phyloP scores from a whole-genome alignment of 2,113 vertebrate genomes.

The Pao palembangensis region DNA sequence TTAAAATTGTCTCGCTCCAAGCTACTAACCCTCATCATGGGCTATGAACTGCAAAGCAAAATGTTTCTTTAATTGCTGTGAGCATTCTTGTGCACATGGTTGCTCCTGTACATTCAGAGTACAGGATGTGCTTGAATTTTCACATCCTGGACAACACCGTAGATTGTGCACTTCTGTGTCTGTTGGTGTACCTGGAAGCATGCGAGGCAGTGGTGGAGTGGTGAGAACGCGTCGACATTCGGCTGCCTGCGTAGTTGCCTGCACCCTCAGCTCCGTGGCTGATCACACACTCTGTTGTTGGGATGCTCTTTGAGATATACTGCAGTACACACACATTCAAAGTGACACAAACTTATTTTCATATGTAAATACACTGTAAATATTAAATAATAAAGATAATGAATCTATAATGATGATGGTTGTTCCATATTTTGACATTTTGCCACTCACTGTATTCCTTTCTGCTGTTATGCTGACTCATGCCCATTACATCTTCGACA shows the following conservation, averaged over 20 bases:
- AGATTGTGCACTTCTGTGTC: not conserved
- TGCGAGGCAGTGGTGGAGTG: conserved; percentile 94
- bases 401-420: not conserved
- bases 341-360: not conserved
- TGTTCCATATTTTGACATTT: conserved; percentile 5
- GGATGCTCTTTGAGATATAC: conserved; percentile 92
- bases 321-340: conserved; percentile 59
- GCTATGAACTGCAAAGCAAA: too few species aligned
- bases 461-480: conserved; percentile 43
- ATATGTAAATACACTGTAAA: not conserved
- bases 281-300: conserved; percentile 90
- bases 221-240: conserved; percentile 91
- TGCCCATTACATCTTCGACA: conserved; percentile 14
- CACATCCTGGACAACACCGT: not conserved
- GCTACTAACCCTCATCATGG: too few species aligned
- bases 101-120: too few species aligned
- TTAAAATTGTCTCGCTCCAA: too few species aligned
- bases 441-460: conserved; percentile 1
- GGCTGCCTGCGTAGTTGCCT: conserved; percentile 88
- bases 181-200: conserved; percentile 81
- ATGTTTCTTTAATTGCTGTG: too few species aligned
- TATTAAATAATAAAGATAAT: not conserved
- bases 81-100: too few species aligned
- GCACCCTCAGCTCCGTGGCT: conserved; percentile 90
- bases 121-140: not conserved